These are phyloP conservation scores for Abscondita cerata DNA, from an alignment of 2,888 invertebrate species.

Conservation along the genomic window DNA sequence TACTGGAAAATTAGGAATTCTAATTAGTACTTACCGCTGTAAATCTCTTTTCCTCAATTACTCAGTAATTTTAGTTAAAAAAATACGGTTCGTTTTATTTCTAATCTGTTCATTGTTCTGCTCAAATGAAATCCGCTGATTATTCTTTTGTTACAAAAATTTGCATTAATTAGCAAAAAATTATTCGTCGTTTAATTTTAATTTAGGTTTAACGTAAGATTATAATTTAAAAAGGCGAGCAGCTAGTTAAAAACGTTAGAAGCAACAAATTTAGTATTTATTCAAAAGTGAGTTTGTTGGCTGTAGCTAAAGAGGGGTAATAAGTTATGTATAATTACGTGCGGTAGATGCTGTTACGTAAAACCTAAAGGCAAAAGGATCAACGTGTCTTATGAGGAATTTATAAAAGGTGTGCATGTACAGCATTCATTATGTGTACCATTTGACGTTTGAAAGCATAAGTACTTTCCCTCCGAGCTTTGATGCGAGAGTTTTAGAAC, in stretches of 20 bases:
- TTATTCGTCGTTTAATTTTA: too few species aligned
- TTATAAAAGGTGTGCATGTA: conserved; percentile 28
- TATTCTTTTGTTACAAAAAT: too few species aligned
- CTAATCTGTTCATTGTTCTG: neutral
- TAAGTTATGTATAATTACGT: conserved; percentile 30
- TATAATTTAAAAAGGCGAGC: too few species aligned
- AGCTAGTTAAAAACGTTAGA: too few species aligned
- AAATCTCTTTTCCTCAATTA: conserved; percentile 38
- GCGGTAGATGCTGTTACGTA: conserved; percentile 23
- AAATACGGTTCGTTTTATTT: neutral
- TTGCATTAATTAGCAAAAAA: too few species aligned
- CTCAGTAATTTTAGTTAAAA: conserved; percentile 33
- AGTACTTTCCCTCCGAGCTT: conserved; percentile 10
- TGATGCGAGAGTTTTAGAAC: neutral
- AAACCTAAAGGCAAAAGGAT: conserved; percentile 22
- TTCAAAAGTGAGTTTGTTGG: conserved; percentile 13
- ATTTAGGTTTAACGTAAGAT: too few species aligned
- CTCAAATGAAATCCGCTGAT: too few species aligned
- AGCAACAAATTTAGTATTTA: neutral
- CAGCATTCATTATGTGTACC: conserved; percentile 22
- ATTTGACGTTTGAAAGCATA: conserved; percentile 9
- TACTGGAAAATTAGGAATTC: conserved; percentile 44
- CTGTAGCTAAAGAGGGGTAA: conserved; percentile 19
- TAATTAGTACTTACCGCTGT: conserved; percentile 41
- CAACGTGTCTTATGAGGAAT: conserved; percentile 29